Base-by-base conservation (phyloP, 2,113 vertebrate genomes). In the Tichodroma muraria region DNA sequence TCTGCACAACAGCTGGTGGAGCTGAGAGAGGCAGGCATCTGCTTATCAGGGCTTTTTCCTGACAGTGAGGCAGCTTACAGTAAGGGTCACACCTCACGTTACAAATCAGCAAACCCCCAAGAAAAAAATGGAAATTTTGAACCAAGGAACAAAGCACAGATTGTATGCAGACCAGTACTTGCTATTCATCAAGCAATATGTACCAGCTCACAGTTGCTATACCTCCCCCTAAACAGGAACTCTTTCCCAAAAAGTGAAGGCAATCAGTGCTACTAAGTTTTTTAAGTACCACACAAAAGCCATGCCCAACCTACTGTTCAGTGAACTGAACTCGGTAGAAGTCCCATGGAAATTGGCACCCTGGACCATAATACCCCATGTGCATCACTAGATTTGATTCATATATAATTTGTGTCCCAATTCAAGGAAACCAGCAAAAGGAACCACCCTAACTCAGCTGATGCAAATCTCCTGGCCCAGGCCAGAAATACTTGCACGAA, bases 1-100 rank as follows among this genome's bases (percentile, higher is more conserved):
- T 63, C 73, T 80, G 88, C 3, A 3, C 61, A 88, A 71, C 91
- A 94, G 94, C 96, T 93, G 90, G 72, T 37, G 56, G 65, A 84
- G 82, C 85, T 64, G 66, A 83, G 72, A 19, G 2, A 7, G 0
- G 66, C 38, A 72, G 70, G 47, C 94, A 66, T 94, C 89, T 90
- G 91, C 54, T 93, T 44, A 71, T 83, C 65, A 53, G 45, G 59
- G 50, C 4, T 14, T 70, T 50, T 38, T 68, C 66, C 82, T 60
- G 50, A 76, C 54, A 78, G 49, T 14, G 27, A 91, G 61, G 57
- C 38, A 88, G 72, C 59, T 63, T 53, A 68, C 44, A 88, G 65
- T 8, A 4, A 84, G 61, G 33, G 23, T 73, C 49, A 44, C 82
- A 79, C 68, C 37, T 44, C 50, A 19, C 76, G 50, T 50, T 49